Percentiles rank a stretch among this genome's conserved stretches.
These are phyloP conservation scores for Ochropleura leucogaster DNA, from an alignment of 2,888 invertebrate genomes.

Conservation along the genomic window DNA sequence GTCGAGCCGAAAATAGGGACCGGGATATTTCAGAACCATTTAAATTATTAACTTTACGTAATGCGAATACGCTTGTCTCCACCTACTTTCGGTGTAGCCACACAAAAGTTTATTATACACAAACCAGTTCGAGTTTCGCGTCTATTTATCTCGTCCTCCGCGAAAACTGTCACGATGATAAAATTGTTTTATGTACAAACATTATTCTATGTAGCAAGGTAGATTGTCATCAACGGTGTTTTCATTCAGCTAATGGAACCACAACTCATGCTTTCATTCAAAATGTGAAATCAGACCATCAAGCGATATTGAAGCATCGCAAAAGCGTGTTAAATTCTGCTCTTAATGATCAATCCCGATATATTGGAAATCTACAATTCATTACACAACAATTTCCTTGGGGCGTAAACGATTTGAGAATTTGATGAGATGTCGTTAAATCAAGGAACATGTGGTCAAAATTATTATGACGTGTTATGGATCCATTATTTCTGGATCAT, in stretches of 20 bases:
- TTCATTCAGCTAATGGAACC: conserved; percentile 32
- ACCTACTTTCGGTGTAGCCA: conserved; percentile 12
- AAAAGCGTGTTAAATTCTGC: conserved; percentile 41
- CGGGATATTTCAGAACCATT: conserved; percentile 3
- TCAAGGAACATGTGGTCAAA: conserved; percentile 5
- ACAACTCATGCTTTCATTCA: conserved; percentile 30
- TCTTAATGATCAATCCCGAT: conserved; percentile 27
- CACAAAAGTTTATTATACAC: conserved; percentile 40
- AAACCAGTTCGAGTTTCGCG: conserved; percentile 30
- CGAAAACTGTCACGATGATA: conserved; percentile 43
- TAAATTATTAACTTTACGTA: conserved; percentile 34
- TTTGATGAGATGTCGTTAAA: conserved; percentile 29
- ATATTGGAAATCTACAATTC: conserved; percentile 50
- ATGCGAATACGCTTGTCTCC: conserved; percentile 20
- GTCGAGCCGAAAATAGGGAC: conserved; percentile 5
- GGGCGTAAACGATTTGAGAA: conserved; percentile 10
- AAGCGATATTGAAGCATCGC: conserved; percentile 31
- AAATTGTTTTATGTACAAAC: conserved; percentile 22
- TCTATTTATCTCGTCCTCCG: conserved; percentile 44
- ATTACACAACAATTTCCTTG: conserved; percentile 31
- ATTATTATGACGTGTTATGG: conserved; percentile 11
- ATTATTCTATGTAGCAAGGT: conserved; percentile 18
- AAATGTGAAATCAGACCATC: conserved; percentile 41
- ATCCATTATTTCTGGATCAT: neutral
- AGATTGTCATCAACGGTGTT: conserved; percentile 18